These are phyloP conservation scores for Opisthocomus hoazin DNA, from an alignment of 2,113 vertebrate species.

Conservation along the genomic window DNA sequence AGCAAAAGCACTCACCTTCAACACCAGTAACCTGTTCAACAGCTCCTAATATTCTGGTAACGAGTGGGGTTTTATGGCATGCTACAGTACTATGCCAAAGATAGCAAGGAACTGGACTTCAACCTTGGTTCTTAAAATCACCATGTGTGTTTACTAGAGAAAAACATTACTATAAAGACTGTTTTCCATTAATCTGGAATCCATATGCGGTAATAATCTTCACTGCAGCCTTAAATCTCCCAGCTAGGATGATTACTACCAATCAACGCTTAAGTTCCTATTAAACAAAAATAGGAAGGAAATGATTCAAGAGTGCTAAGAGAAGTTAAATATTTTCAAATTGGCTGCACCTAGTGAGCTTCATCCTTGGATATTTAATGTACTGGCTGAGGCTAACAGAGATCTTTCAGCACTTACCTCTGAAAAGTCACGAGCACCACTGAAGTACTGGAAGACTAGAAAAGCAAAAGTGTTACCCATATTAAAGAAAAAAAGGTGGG, in stretches of 20 bases:
- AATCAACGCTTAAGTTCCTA: not conserved
- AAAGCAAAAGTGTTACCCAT: not conserved
- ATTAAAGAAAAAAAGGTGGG: not conserved
- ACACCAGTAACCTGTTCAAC: not conserved
- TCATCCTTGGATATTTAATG: not conserved
- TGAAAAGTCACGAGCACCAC: not conserved
- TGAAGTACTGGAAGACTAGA: not conserved
- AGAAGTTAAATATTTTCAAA: not conserved
- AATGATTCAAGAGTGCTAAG: not conserved
- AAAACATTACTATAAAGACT: not conserved
- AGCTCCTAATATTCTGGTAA: not conserved
- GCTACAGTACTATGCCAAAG: not conserved
- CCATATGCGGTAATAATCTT: not conserved
- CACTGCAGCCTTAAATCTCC: not conserved
- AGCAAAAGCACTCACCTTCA: not conserved
- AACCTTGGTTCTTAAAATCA: not conserved
- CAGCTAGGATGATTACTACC: not conserved
- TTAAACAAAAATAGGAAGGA: not conserved
- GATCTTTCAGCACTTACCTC: not conserved
- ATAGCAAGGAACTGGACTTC: not conserved
- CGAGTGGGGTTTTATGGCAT: not conserved
- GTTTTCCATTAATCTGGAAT: not conserved
- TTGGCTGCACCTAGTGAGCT: not conserved
- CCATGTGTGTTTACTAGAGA: not conserved
- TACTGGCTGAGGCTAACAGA: not conserved